Base-by-base conservation (phyloP, 1,140 invertebrate genomes). In the Drosophila simulans region DNA sequence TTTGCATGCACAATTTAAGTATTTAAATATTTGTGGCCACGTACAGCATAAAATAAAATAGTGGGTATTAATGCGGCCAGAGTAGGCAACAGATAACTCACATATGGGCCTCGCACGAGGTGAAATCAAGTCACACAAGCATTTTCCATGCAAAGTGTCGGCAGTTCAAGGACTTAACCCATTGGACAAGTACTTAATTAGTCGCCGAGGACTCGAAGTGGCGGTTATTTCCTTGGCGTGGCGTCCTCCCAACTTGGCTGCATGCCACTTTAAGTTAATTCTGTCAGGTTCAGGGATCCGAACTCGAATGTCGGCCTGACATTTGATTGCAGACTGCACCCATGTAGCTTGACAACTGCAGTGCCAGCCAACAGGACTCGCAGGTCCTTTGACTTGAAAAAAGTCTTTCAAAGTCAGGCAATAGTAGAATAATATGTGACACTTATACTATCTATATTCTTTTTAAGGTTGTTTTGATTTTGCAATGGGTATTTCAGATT, bases 371-470 rank as follows among this genome's bases (percentile, higher is more conserved):
- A 12, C 46, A 54, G 49, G 20, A 55, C 42, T 55, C 51, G 11
- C 12, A 34, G 25, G 11, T 20, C 5, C 15, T 40, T 17, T 22
- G 10, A 34, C 25, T n/a, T 7, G 13, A 12, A 34, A 31, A 27
- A 53, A 53, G 71, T 75, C 71, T 40, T 13, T 75, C 53, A 75
- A 48, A n/a, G 71, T 75, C 72, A 75, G n/a, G n/a, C n/a, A n/a
- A n/a, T n/a, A n/a, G n/a, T n/a, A n/a, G n/a, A n/a, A 42, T 31
- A 8, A 31, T 8, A 31, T 31, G 27, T 31, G 7, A 10, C 31
- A 10, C 31, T 10, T 10, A 2, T 31, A 31, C n/a, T n/a, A n/a
- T n/a, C 12, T 39, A 12, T n/a, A 0, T n/a, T 8, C n/a, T 15
- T n/a, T 13, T 7, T 15, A 2, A 40, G 7, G n/a, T 2, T 40